Evolutionary conservation across 2,888 invertebrate species (phyloP).

Genomic region (Ferdinandea cuprea): DNA sequence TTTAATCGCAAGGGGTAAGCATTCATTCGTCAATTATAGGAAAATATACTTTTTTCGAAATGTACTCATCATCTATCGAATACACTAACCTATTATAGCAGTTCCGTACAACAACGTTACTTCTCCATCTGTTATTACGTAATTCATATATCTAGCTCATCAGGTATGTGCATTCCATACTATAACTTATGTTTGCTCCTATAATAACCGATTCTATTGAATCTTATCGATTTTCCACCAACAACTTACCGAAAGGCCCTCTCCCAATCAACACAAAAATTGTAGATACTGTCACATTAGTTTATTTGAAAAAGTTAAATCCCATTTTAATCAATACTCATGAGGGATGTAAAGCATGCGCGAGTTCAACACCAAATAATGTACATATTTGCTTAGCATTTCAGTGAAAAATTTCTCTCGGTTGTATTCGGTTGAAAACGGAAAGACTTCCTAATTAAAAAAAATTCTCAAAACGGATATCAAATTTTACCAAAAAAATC

Average conservation of each 20-base stretch:
- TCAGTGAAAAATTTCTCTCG: constrained; percentile 83
- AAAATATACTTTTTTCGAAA: no score
- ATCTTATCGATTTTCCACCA: constrained; percentile 54
- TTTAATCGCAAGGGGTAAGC: no score
- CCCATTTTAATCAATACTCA: constrained; percentile 59
- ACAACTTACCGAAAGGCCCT: constrained; percentile 23
- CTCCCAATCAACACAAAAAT: constrained; percentile 5
- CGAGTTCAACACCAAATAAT: constrained; percentile 48
- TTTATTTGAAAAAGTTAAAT: constrained; percentile 36
- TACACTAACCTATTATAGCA: no score
- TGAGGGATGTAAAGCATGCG: constrained; percentile 65
- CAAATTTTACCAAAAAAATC: constrained; percentile 17
- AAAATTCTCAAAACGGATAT: neutral
- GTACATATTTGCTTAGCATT: constrained; percentile 56
- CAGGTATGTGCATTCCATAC: no score
- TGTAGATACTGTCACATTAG: constrained; percentile 43
- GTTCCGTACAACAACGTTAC: no score
- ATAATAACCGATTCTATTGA: no score
- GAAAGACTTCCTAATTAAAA: constrained; percentile 16
- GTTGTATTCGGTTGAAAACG: constrained; percentile 79
- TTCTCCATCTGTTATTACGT: no score
- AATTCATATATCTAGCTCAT: no score
- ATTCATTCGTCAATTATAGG: no score
- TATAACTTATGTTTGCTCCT: no score
- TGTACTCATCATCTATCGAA: no score